A percentile compares a stretch with the other conserved stretches of the same genome.
Evolutionary conservation across 1,140 invertebrate species (phyloP).

Genomic region (Papilio xuthus): DNA sequence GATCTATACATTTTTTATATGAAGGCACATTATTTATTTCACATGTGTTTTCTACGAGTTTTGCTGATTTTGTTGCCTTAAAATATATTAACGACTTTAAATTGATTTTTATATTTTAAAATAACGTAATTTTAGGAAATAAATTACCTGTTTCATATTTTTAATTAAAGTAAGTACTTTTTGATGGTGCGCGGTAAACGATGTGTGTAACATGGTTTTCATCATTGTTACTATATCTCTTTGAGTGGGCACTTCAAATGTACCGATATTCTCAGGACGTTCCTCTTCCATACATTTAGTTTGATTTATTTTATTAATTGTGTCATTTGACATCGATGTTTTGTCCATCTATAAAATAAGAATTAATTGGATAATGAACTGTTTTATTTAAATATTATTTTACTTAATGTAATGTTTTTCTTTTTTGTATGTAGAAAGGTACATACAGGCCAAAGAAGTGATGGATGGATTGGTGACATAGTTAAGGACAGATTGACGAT

Average conservation of each 20-base stretch:
- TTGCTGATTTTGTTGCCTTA: slow-evolving; percentile 47
- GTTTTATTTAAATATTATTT: background rate
- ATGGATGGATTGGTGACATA: too few relatives aligned
- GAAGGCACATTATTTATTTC: slow-evolving; percentile 31
- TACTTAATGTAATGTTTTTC: background rate
- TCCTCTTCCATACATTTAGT: slow-evolving; percentile 52
- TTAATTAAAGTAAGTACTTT: slow-evolving; percentile 54
- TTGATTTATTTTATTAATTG: slow-evolving; percentile 33
- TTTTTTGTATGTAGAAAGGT: background rate
- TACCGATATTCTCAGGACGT: slow-evolving; percentile 49
- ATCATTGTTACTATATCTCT: slow-evolving; percentile 52
- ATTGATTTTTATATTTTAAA: background rate
- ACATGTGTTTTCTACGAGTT: slow-evolving; percentile 43
- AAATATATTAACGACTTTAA: background rate
- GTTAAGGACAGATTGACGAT: too few relatives aligned
- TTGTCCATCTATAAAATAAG: background rate
- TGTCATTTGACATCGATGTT: background rate
- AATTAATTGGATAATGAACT: background rate
- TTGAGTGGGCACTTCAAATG: slow-evolving; percentile 58
- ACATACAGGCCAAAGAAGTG: background rate
- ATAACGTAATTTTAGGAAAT: background rate
- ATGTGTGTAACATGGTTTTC: slow-evolving; percentile 44
- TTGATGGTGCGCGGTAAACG: slow-evolving; percentile 52
- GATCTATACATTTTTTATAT: slow-evolving; percentile 56
- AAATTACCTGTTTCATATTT: slow-evolving; percentile 57